These are phyloP conservation scores for Nannoperca australis DNA, from an alignment of 2,797 vertebrate species.

Conservation along the genomic window DNA sequence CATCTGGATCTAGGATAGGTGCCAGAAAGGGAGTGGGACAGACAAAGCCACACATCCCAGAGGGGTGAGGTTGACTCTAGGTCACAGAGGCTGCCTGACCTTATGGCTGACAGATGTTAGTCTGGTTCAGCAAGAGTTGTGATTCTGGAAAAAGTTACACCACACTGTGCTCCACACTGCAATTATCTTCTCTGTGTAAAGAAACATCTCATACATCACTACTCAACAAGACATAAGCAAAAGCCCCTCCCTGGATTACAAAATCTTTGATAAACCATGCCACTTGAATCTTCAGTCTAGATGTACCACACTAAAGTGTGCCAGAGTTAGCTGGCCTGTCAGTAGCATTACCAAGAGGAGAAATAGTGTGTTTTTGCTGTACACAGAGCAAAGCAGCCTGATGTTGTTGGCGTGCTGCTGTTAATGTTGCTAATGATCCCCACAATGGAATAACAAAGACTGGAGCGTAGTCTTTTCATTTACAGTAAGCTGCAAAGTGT, in stretches of 20 bases:
- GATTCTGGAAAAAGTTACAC: conserved; percentile 75
- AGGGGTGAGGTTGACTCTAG: conserved; percentile 71
- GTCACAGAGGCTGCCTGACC: conserved; percentile 71
- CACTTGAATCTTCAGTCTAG: conserved; percentile 47
- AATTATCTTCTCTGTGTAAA: conserved; percentile 72
- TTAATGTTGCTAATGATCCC: conserved; percentile 63
- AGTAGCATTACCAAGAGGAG: conserved; percentile 47
- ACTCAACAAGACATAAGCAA: conserved; percentile 55
- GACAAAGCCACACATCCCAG: conserved; percentile 58
- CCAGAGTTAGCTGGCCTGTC: conserved; percentile 31
- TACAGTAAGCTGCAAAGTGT: conserved; percentile 48
- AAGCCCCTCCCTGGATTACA: conserved; percentile 47
- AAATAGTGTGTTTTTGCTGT: conserved; percentile 30
- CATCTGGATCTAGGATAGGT: conserved; percentile 57
- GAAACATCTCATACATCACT: conserved; percentile 68
- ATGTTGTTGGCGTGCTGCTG: conserved; percentile 41
- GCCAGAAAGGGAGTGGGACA: conserved; percentile 59
- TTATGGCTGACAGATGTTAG: conserved; percentile 81
- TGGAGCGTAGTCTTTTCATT: conserved; percentile 46
- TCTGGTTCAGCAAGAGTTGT: conserved; percentile 69
- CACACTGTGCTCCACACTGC: conserved; percentile 48
- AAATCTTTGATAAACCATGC: conserved; percentile 54
- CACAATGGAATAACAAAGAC: conserved; percentile 33
- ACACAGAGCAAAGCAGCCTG: conserved; percentile 29
- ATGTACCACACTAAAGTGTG: conserved; percentile 30